Percentiles rank a stretch among this genome's conserved stretches.
Evolutionary conservation across 2,888 invertebrate species (phyloP).

Genomic region (Drosophila anomalipes): DNA sequence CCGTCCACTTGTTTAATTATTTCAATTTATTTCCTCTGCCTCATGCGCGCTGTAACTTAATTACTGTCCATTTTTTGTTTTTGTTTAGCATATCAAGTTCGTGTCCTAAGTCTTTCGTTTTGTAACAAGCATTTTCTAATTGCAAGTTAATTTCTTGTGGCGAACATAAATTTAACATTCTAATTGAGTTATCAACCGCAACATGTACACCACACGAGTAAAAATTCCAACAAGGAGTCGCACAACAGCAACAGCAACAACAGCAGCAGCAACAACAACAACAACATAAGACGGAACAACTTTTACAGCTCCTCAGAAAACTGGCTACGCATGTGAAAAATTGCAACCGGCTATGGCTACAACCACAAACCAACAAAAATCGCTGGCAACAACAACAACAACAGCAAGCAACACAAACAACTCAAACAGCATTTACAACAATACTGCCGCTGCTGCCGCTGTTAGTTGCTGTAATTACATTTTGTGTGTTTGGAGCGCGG

Average conservation of each 20-base stretch:
- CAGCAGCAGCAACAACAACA: slow-evolving; percentile 22
- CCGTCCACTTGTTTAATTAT: slow-evolving; percentile 69
- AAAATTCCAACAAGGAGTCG: slow-evolving; percentile 62
- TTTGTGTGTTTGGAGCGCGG: slow-evolving; percentile 58
- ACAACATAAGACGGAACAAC: slow-evolving; percentile 63
- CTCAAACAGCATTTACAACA: slow-evolving; percentile 47
- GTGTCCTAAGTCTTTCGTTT: slow-evolving; percentile 73
- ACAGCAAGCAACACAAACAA: slow-evolving; percentile 21
- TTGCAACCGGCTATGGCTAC: slow-evolving; percentile 61
- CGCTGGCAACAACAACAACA: slow-evolving; percentile 29
- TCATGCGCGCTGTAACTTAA: slow-evolving; percentile 39
- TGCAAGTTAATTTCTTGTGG: slow-evolving; percentile 83
- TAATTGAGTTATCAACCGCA: slow-evolving; percentile 83
- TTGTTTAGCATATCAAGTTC: slow-evolving; percentile 60
- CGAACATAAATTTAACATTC: slow-evolving; percentile 83
- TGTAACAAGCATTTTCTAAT: slow-evolving; percentile 75
- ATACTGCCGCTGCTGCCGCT: slow-evolving; percentile 28
- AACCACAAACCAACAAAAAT: slow-evolving; percentile 57
- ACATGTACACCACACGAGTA: slow-evolving; percentile 68
- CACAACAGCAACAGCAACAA: slow-evolving; percentile 31
- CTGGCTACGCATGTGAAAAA: slow-evolving; percentile 82
- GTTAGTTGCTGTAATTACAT: slow-evolving; percentile 77
- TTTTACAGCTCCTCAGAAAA: slow-evolving; percentile 69
- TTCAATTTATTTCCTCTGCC: slow-evolving; percentile 66
- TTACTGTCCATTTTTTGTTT: slow-evolving; percentile 27